These are phyloP conservation scores for Branchellion lobata DNA, from an alignment of 2,888 invertebrate genomes.

Conservation along the genomic window DNA sequence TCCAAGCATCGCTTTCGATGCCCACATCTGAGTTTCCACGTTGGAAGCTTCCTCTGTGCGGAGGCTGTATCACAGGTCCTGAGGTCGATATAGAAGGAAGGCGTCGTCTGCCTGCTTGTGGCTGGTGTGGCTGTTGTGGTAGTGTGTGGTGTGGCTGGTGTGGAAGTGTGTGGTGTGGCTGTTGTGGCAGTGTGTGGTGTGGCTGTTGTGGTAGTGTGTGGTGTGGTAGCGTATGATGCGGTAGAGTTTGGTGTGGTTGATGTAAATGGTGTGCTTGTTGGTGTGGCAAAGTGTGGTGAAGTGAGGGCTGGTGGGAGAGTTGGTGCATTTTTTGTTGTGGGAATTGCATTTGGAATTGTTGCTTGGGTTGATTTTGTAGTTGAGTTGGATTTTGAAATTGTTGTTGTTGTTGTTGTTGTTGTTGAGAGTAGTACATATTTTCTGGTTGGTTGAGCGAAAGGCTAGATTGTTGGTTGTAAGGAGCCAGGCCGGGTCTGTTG, in stretches of 20 bases:
- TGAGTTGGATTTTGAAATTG: neutral
- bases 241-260: slow-evolving; percentile 6
- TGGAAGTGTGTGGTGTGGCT: no score
- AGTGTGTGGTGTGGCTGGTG: neutral
- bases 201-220: neutral
- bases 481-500: neutral
- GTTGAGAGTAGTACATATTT: neutral
- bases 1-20: slow-evolving; percentile 26
- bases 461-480: neutral
- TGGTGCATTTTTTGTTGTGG: neutral
- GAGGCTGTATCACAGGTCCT: slow-evolving; percentile 25
- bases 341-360: neutral
- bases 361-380: neutral
- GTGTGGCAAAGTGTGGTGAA: no score
- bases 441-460: neutral
- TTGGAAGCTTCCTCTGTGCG: slow-evolving; percentile 15
- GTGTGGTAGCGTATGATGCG: neutral
- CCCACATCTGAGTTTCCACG: slow-evolving; percentile 35
- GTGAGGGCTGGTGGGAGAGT: neutral
- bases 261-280: no score
- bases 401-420: neutral
- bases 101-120: neutral
- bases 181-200: neutral
- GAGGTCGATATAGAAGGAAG: slow-evolving; percentile 29
- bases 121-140: slow-evolving; percentile 8